Conservation (phyloP, 1,140 invertebrate genomes). For the Brachionus paranguensis region DNA sequence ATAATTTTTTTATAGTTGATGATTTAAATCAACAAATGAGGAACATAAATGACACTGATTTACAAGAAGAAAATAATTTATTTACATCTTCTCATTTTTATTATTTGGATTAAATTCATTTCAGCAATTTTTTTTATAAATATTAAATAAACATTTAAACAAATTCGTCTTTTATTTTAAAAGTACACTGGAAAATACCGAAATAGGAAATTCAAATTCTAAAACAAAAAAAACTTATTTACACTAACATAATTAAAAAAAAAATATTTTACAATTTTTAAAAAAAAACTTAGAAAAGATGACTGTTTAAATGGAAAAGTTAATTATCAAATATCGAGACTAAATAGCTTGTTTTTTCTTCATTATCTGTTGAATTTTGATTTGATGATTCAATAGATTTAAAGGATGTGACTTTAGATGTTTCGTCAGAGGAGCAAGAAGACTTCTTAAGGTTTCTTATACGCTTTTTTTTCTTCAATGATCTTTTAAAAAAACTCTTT, state of each 20-base stretch:
- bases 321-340: not conserved
- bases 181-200: not conserved
- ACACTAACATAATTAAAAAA: not conserved
- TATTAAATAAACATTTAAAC: constrained; percentile 2
- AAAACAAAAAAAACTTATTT: not conserved
- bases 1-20: not conserved
- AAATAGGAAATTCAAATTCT: not conserved
- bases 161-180: not conserved
- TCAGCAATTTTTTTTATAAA: not conserved
- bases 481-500: not conserved
- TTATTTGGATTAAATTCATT: constrained; percentile 2
- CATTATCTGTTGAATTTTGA: not conserved
- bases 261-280: not conserved
- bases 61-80: not conserved
- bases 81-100: not conserved
- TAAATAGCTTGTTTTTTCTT: not conserved
- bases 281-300: not conserved
- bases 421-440: not conserved
- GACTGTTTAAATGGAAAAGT: not conserved
- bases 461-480: not conserved
- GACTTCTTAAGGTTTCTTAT: not conserved
- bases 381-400: not conserved
- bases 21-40: constrained; percentile 5
- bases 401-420: not conserved
- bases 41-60: not conserved